Evolutionary conservation across 2,888 invertebrate species (phyloP).

Genomic region (Poecilus cupreus): DNA sequence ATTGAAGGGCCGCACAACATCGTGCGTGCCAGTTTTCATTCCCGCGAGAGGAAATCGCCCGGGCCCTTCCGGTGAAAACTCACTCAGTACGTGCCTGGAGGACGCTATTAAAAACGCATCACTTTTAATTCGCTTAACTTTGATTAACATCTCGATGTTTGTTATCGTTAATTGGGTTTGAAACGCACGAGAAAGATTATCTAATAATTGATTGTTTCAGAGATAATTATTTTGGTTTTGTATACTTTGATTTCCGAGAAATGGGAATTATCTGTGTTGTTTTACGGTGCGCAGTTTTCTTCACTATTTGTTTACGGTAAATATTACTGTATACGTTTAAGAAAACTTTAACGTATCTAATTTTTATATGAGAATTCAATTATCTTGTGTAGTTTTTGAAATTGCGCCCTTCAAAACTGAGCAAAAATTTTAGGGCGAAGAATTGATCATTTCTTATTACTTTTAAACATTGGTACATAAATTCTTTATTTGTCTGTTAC

Average conservation of each 20-base stretch:
- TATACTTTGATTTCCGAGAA: neutral
- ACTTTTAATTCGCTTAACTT: conserved; percentile 27
- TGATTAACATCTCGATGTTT: conserved; percentile 7
- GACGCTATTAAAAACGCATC: conserved; percentile 41
- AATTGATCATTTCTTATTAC: too few species aligned
- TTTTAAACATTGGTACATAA: too few species aligned
- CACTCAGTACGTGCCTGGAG: neutral
- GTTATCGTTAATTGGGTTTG: conserved; percentile 2
- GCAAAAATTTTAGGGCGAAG: too few species aligned
- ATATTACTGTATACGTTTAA: too few species aligned
- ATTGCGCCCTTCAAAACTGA: too few species aligned
- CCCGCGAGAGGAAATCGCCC: neutral
- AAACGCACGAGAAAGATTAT: conserved; percentile 17
- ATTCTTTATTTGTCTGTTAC: too few species aligned
- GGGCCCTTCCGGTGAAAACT: conserved; percentile 11
- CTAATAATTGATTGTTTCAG: conserved; percentile 10
- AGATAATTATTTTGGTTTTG: neutral
- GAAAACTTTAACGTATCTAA: too few species aligned
- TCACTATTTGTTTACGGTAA: neutral
- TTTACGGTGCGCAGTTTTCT: neutral
- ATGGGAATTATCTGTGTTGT: neutral
- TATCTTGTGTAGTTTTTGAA: too few species aligned
- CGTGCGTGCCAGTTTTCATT: conserved; percentile 9
- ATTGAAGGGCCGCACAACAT: neutral
- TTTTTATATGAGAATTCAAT: too few species aligned